phyloP scores from a whole-genome alignment of 2,797 vertebrate species.

The Knipowitschia caucasica region DNA sequence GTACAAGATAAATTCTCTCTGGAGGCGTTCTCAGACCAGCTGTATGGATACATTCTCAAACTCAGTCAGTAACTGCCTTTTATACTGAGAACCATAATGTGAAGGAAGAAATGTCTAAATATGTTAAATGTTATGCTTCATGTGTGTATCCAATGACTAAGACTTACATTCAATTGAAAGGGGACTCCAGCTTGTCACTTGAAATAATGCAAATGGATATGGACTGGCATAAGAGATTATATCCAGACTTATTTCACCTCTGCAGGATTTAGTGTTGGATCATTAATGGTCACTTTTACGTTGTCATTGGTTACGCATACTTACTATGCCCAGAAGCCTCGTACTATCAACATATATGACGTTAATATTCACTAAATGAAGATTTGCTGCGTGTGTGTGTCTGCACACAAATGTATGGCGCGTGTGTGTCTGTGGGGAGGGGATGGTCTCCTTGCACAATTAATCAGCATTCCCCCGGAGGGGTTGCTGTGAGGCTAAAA shows the following conservation, averaged over 20 bases:
- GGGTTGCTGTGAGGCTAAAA: conserved; percentile 62
- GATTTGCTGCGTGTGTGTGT: conserved; percentile 33
- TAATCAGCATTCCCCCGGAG: conserved; percentile 70
- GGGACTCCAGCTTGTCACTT: not conserved
- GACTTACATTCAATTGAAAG: not conserved
- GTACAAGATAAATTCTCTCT: conserved; percentile 88
- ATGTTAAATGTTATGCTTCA: too few relatives aligned
- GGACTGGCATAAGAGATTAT: not conserved
- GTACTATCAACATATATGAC: not conserved
- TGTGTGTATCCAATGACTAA: not conserved
- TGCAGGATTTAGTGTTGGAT: not conserved
- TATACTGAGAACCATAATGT: not conserved
- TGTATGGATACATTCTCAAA: conserved; percentile 81
- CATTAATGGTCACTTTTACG: not conserved
- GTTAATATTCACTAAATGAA: conserved; percentile 13
- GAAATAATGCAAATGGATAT: not conserved
- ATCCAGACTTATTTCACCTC: not conserved
- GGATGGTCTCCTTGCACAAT: conserved; percentile 55
- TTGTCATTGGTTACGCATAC: not conserved
- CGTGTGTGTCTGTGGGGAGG: conserved; percentile 1
- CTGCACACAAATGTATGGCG: conserved; percentile 19
- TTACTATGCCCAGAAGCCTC: not conserved
- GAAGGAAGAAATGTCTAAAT: not conserved
- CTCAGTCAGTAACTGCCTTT: conserved; percentile 73
- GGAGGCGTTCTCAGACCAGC: conserved; percentile 86